Conservation (phyloP, 1,140 invertebrate species). For the Protaetia brevitarsis region DNA sequence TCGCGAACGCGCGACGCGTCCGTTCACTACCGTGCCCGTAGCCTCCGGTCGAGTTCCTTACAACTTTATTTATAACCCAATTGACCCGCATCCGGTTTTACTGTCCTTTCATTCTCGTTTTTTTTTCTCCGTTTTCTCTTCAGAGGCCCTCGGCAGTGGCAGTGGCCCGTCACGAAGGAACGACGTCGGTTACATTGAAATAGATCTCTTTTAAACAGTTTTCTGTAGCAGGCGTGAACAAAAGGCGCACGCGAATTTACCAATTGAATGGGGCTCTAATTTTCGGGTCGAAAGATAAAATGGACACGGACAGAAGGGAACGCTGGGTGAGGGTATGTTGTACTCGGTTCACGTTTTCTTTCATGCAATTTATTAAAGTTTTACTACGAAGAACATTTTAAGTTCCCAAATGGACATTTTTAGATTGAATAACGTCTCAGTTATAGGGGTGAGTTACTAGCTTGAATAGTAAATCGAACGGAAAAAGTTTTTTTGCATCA, state of each 20-base stretch:
- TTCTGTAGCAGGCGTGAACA: not conserved
- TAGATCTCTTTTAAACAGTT: constrained; percentile 18
- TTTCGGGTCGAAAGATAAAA: constrained; percentile 12
- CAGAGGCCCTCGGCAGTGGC: not conserved
- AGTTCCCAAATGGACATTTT: no score
- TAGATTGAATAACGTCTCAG: no score
- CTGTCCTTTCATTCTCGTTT: not conserved
- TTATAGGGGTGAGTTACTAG: no score
- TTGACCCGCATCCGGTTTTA: constrained; percentile 6
- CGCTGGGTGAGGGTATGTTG: no score
- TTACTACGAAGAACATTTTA: no score
- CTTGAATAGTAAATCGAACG: no score
- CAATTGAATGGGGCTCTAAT: constrained; percentile 14
- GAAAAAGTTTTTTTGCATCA: no score
- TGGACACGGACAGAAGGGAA: not conserved
- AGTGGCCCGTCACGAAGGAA: not conserved
- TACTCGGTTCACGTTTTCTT: not conserved
- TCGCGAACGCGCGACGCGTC: not conserved
- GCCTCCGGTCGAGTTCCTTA: not conserved
- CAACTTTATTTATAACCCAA: constrained; percentile 15
- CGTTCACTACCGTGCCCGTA: not conserved
- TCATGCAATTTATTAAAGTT: constrained; percentile 9
- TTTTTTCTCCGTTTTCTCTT: not conserved
- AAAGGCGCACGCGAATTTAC: not conserved
- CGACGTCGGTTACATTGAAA: constrained; percentile 15